A percentile compares a stretch with the other conserved stretches of the same genome.
phyloP scores from a whole-genome alignment of 2,797 vertebrate species.

The Microchirus variegatus region DNA sequence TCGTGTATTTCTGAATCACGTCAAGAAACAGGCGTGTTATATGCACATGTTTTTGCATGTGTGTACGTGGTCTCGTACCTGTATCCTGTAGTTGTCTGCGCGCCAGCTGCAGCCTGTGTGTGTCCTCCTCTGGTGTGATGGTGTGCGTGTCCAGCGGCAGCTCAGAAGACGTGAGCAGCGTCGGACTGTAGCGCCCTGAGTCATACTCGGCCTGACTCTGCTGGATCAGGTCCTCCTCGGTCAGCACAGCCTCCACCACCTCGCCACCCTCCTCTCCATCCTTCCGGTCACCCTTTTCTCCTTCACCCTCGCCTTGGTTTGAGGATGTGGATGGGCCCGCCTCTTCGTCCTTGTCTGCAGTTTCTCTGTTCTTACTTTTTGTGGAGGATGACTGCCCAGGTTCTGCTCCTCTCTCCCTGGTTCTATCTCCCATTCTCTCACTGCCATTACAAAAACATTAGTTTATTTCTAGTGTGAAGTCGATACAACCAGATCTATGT shows the following conservation, averaged over 20 bases:
- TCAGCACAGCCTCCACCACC: slow-evolving; percentile 89
- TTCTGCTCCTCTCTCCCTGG: slow-evolving; percentile 20
- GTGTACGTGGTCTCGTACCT: slow-evolving; percentile 67
- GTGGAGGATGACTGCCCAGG: slow-evolving; percentile 38
- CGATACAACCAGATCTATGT: not conserved
- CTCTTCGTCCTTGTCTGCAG: slow-evolving; percentile 13
- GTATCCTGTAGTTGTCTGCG: slow-evolving; percentile 94
- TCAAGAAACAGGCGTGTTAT: not conserved
- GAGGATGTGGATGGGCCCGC: slow-evolving; percentile 58
- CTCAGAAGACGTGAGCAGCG: slow-evolving; percentile 86
- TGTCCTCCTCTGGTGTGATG: slow-evolving; percentile 89
- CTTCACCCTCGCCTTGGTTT: slow-evolving; percentile 40
- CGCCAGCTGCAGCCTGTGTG: slow-evolving; percentile 86
- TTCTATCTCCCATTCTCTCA: slow-evolving; percentile 21
- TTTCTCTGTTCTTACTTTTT: slow-evolving; percentile 23
- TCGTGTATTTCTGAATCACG: not conserved
- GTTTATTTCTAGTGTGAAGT: not conserved
- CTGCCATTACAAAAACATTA: slow-evolving; percentile 29
- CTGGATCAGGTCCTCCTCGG: slow-evolving; percentile 97
- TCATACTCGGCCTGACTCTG: slow-evolving; percentile 97
- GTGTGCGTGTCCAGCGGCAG: slow-evolving; percentile 92
- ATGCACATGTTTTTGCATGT: not conserved
- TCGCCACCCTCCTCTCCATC: slow-evolving; percentile 73
- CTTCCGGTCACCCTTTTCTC: slow-evolving; percentile 50
- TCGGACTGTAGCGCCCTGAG: slow-evolving; percentile 92